Evolutionary conservation across 2,797 vertebrate genomes (phyloP).

Genomic region (Thaleichthys pacificus): DNA sequence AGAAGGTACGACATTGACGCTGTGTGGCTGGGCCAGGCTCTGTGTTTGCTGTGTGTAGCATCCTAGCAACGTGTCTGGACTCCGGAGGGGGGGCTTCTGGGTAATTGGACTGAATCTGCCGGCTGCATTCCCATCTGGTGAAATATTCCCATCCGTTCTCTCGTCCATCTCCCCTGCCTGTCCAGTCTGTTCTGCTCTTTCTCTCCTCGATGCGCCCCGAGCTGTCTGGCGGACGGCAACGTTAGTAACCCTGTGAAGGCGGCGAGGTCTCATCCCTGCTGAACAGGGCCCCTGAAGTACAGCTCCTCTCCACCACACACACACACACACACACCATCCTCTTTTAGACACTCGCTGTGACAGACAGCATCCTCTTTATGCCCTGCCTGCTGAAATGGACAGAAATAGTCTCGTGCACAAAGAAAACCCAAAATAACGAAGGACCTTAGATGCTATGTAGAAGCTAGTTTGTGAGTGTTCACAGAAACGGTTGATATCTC

Average conservation of each 20-base stretch:
- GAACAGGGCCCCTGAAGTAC: too few species aligned
- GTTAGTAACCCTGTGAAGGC: neutral
- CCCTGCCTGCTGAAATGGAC: neutral
- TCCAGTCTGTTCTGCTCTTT: neutral
- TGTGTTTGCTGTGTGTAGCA: neutral
- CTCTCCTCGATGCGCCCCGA: neutral
- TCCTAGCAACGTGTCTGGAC: slow-evolving; percentile 4
- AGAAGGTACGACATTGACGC: slow-evolving; percentile 2
- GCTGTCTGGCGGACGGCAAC: neutral
- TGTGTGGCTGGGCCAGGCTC: neutral
- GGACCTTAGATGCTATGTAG: neutral
- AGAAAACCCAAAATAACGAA: neutral
- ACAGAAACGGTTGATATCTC: neutral
- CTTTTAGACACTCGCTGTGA: neutral
- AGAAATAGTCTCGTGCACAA: neutral
- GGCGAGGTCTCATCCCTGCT: too few species aligned
- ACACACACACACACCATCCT: neutral
- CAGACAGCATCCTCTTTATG: neutral
- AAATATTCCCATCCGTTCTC: slow-evolving; percentile 18
- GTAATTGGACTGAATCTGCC: neutral
- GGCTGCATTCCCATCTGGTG: slow-evolving; percentile 24
- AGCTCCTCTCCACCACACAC: neutral
- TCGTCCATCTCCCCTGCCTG: neutral
- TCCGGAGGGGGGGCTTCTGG: neutral
- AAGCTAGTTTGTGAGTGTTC: neutral